Conservation (phyloP, 2,888 invertebrate genomes). For the Leptodirus hochenwartii region DNA sequence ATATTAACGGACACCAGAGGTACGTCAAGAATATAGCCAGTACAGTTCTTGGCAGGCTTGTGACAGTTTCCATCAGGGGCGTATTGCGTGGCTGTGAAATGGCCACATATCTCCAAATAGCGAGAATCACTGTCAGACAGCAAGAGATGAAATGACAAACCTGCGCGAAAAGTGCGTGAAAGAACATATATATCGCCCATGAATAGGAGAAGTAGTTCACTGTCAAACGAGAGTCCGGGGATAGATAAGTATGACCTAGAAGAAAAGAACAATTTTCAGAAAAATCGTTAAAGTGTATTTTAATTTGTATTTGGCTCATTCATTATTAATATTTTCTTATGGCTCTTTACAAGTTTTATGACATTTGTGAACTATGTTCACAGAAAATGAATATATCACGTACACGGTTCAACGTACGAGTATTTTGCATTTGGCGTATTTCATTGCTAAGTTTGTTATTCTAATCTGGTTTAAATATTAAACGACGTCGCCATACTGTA, state of each 20-base stretch:
- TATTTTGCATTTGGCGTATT: too few relatives aligned
- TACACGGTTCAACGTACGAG: too few relatives aligned
- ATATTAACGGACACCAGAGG: conserved; percentile 65
- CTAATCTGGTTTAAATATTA: too few relatives aligned
- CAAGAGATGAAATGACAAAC: conserved; percentile 69
- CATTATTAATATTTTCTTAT: too few relatives aligned
- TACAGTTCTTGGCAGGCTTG: conserved; percentile 60
- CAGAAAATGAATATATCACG: too few relatives aligned
- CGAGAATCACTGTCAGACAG: conserved; percentile 80
- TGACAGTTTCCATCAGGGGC: conserved; percentile 42
- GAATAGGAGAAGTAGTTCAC: conserved; percentile 41
- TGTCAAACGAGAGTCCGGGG: conserved; percentile 32
- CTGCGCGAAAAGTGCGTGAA: conserved; percentile 81
- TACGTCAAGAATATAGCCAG: conserved; percentile 62
- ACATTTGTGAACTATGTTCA: too few relatives aligned
- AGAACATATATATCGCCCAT: conserved; percentile 68
- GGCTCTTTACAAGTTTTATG: too few relatives aligned
- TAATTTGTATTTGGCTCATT: too few relatives aligned
- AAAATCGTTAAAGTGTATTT: too few relatives aligned
- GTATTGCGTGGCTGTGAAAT: conserved; percentile 69
- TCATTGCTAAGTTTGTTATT: too few relatives aligned
- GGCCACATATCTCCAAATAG: conserved; percentile 82
- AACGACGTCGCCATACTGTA: too few relatives aligned
- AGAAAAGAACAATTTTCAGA: too few relatives aligned
- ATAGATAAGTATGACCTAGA: conserved; percentile 63